Base-by-base conservation (phyloP, 53 echinoderm and acorn worm species). In the Zoroaster sp. region DNA sequence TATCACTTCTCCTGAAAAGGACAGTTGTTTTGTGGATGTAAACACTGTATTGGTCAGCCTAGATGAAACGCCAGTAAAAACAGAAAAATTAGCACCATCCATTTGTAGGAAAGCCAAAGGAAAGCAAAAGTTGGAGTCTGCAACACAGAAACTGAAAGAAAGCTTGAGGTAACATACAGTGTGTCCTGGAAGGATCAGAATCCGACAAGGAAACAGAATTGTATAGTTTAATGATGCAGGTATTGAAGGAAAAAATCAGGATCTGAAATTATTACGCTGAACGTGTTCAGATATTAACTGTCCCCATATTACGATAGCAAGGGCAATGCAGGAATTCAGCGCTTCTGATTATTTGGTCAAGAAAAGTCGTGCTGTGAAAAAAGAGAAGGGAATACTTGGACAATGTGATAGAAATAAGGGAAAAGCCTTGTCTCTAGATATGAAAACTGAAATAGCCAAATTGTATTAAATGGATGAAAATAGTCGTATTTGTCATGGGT, bases 271-370 rank as follows among this genome's bases (percentile, higher is more conserved):
- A 66, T 12, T 88, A 78, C 44, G 12, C 77, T 32, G 78, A 88
- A 23, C 89, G 77, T 40, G 77, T 88, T 20, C 89, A 88, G 44
- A 88, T 88, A 63, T 66, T 88, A 55, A 78, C 78, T 76, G 2
- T 74, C 38, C 59, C 75, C 74, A 35, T 31, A 78, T 78, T 40
- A 20, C 40, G 59, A 78, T 88, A 63, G 65, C 78, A 88, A 78
- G 89, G 77, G 77, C 89, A 77, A 88, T 88, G 78, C 65, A 88
- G 66, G 78, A 88, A 68, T 88, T 63, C 55, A 41, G 78, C 21
- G 41, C 88, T 13, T 40, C 89, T 40, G 36, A 88, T 4, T 52
- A 88, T 63, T 37, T 77, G 63, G 88, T 88, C 30, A 88, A 88
- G 68, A 88, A 88, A 78, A 88, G 89, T 78, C 65, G 88, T 9